Percentiles rank a stretch among this genome's conserved stretches.
Evolutionary conservation across 2,113 vertebrate genomes (phyloP).

Genomic region (Chionodraco myersi): DNA sequence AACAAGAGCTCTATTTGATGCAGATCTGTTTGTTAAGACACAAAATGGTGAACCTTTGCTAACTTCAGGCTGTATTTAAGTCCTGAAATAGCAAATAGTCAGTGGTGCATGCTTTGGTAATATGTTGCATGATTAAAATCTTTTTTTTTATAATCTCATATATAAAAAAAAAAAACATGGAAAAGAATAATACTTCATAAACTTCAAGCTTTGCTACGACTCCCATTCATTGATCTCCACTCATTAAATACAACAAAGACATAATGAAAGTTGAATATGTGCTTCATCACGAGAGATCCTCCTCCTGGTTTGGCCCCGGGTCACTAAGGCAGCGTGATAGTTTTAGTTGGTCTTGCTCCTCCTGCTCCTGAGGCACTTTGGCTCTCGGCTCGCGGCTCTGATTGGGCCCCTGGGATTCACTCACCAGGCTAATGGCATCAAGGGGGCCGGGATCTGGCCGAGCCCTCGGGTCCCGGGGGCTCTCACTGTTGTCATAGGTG

Average conservation of each 20-base stretch:
- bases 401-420: conserved; percentile 72
- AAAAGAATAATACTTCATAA: conserved; percentile 27
- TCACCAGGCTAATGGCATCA: conserved; percentile 79
- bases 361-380: conserved; percentile 69
- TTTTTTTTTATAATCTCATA: neutral
- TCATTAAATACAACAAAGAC: neutral
- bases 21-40: conserved; percentile 8
- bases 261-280: neutral
- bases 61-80: conserved; percentile 1
- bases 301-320: conserved; percentile 87
- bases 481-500: conserved; percentile 71
- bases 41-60: neutral
- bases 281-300: conserved; percentile 75
- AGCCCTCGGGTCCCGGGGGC: conserved; percentile 76
- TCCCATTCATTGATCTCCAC: neutral
- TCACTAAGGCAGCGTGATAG: conserved; percentile 90
- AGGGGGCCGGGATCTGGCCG: conserved; percentile 75
- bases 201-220: conserved; percentile 34
- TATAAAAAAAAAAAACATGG: neutral
- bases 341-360: conserved; percentile 81
- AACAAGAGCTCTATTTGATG: conserved; percentile 21
- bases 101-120: conserved; percentile 15
- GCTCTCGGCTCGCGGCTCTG: neutral
- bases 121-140: conserved; percentile 29
- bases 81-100: neutral